These are phyloP conservation scores for Drosophila punjabiensis DNA, from an alignment of 1,140 invertebrate genomes.

Conservation along the genomic window DNA sequence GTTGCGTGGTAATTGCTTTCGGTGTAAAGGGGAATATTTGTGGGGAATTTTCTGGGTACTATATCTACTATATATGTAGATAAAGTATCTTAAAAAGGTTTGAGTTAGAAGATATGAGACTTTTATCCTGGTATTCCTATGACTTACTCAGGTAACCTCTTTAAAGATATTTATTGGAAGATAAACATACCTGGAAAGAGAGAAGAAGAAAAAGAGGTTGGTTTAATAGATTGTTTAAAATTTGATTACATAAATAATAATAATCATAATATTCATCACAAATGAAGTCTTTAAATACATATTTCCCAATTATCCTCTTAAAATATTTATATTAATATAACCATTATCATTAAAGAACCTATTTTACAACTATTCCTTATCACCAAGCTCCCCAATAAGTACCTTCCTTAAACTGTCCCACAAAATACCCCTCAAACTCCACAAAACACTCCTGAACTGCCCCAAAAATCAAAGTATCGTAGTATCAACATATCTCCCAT, in stretches of 20 bases:
- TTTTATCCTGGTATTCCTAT: constrained; percentile 15
- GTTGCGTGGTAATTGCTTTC: constrained; percentile 56
- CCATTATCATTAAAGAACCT: not conserved
- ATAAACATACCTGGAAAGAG: constrained; percentile 58
- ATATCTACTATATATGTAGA: not conserved
- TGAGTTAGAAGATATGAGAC: not conserved
- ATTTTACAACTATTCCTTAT: not conserved
- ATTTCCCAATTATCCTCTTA: too few species aligned
- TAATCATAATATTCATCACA: too few species aligned
- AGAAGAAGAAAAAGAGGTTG: not conserved
- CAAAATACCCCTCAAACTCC: not conserved
- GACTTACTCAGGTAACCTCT: constrained; percentile 54
- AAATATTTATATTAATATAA: too few species aligned
- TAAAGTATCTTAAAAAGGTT: not conserved
- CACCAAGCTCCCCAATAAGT: not conserved
- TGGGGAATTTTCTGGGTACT: not conserved
- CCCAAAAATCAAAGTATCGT: not conserved
- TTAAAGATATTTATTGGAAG: not conserved
- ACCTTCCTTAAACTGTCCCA: too few species aligned
- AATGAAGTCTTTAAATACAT: too few species aligned
- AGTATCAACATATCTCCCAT: not conserved
- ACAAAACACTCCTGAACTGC: not conserved
- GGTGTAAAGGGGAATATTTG: constrained; percentile 1
- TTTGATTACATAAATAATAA: not conserved
- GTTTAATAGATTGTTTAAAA: constrained; percentile 3